A percentile compares a stretch with the other conserved stretches of the same genome.
These are phyloP conservation scores for Scatophagus argus DNA, from an alignment of 2,113 vertebrate genomes.

Conservation along the genomic window DNA sequence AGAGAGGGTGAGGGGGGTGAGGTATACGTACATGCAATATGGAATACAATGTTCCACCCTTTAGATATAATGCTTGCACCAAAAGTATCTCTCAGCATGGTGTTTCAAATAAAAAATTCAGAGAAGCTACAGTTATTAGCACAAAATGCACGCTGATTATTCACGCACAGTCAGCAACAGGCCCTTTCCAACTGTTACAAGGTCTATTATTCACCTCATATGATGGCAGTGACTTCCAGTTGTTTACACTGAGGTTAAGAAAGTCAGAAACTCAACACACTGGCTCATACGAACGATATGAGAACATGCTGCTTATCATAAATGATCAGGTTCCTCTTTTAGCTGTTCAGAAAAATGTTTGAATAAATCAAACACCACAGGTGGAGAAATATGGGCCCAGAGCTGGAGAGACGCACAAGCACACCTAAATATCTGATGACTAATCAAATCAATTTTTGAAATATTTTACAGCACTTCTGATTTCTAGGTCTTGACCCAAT, in stretches of 20 bases:
- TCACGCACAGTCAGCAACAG: background rate
- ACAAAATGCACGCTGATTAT: background rate
- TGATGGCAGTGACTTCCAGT: background rate
- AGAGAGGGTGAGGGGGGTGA: too few relatives aligned
- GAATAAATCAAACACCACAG: background rate
- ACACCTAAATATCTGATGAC: background rate
- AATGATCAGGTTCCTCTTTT: background rate
- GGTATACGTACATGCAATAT: too few relatives aligned
- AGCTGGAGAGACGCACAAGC: background rate
- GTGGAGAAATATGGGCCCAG: too few relatives aligned
- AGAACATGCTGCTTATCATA: background rate
- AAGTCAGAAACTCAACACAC: background rate
- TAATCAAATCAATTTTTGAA: constrained; percentile 2
- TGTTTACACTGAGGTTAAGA: background rate
- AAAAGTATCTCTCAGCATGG: background rate
- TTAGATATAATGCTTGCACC: background rate
- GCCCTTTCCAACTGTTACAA: background rate
- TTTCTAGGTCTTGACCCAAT: background rate
- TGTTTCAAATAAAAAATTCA: background rate
- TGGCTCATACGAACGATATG: background rate
- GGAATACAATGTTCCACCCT: too few relatives aligned
- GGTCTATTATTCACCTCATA: background rate
- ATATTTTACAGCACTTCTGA: background rate
- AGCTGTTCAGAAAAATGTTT: background rate
- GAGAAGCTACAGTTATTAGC: background rate